These are phyloP conservation scores for Cassiopea xamachana DNA, from an alignment of 30 jellyfish, hydroid and myxozoan species.

Conservation along the genomic window DNA sequence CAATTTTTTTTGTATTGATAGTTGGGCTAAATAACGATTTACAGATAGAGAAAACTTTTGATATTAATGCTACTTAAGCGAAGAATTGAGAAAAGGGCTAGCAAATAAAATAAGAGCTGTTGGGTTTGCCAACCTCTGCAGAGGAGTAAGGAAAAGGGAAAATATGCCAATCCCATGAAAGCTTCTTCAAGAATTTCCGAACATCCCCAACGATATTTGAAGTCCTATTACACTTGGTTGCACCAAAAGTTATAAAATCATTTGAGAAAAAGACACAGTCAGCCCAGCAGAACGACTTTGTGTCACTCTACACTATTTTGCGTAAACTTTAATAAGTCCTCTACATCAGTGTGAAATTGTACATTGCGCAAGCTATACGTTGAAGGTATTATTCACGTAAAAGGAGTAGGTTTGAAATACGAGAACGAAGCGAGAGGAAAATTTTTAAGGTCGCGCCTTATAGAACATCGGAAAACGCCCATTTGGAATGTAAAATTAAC, in stretches of 20 bases:
- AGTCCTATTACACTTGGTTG: background rate
- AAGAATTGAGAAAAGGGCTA: slow-evolving; percentile 29
- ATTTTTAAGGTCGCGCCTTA: too few relatives aligned
- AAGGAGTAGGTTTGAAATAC: too few relatives aligned
- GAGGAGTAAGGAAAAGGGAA: slow-evolving; percentile 54
- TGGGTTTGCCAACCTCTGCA: slow-evolving; percentile 63
- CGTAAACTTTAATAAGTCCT: too few relatives aligned
- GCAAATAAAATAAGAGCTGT: slow-evolving; percentile 17
- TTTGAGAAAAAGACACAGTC: background rate
- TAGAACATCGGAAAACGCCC: too few relatives aligned
- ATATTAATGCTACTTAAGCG: slow-evolving; percentile 32
- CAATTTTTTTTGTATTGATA: background rate
- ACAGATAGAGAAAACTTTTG: slow-evolving; percentile 2
- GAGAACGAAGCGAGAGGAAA: too few relatives aligned
- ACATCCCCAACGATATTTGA: background rate
- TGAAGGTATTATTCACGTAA: too few relatives aligned
- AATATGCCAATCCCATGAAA: slow-evolving; percentile 57
- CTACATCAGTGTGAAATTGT: too few relatives aligned
- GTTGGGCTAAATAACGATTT: background rate
- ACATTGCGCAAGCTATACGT: too few relatives aligned
- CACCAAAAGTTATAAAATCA: slow-evolving; percentile 1
- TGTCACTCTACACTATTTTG: slow-evolving; percentile 10
- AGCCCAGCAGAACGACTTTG: slow-evolving; percentile 19
- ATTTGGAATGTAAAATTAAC: too few relatives aligned
- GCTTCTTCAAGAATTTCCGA: slow-evolving; percentile 31